Evolutionary conservation across 2,113 vertebrate genomes (phyloP).

Genomic region (Malurus elegans): DNA sequence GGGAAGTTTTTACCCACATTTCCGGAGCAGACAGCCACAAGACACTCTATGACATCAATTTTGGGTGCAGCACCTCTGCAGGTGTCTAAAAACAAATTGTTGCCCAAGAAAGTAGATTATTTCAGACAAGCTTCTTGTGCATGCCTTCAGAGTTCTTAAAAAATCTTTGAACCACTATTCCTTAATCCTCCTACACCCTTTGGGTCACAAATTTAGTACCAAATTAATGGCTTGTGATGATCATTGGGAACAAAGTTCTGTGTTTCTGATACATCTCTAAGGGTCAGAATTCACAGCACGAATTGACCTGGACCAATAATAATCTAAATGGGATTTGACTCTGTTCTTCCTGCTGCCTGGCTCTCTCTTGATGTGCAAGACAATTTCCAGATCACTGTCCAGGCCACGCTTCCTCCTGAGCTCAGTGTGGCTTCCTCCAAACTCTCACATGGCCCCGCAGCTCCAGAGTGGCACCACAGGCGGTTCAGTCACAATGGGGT

Average conservation of each 20-base stretch:
- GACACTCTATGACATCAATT: neutral
- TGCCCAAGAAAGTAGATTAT: neutral
- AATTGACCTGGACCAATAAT: neutral
- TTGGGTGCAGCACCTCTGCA: neutral
- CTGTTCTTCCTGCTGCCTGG: neutral
- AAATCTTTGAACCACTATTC: neutral
- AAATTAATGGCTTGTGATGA: neutral
- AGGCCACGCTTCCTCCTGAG: neutral
- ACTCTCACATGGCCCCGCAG: neutral
- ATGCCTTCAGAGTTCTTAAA: neutral
- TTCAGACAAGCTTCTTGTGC: neutral
- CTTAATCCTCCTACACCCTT: neutral
- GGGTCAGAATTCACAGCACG: neutral
- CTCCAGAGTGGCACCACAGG: rapidly evolving
- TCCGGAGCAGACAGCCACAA: slow-evolving; percentile 52
- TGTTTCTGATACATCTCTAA: neutral
- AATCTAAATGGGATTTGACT: neutral
- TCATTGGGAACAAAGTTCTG: rapidly evolving
- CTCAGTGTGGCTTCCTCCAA: neutral
- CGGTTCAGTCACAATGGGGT: neutral
- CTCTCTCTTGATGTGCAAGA: neutral
- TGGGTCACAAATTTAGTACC: neutral
- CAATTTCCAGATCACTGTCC: neutral
- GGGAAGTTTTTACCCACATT: slow-evolving; percentile 19
- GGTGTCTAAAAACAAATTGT: neutral